Base-by-base conservation (phyloP, 2,888 invertebrate genomes). In the Troides helena region DNA sequence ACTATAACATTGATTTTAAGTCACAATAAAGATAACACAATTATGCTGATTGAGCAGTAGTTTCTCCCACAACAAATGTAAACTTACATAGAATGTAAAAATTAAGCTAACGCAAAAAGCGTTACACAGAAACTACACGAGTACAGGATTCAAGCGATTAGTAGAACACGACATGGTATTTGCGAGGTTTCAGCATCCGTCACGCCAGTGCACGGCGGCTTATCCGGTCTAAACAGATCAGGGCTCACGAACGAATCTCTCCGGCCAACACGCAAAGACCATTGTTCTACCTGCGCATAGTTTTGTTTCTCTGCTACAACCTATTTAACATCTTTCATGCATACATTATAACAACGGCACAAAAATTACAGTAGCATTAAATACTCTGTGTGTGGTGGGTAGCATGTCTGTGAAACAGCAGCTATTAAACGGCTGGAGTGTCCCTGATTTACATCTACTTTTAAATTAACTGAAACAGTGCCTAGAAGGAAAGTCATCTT, bases 161-260 rank as follows among this genome's bases (percentile, higher is more conserved):
- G 68, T 68, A 66, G 70, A 72, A 72, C 73, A 64, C 71, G 73
- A 72, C 73, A 72, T 70, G 72, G 90, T 88, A 89, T 86, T 90
- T 92, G 87, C 85, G 80, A 85, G 91, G 91, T 88, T 92, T 92
- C 91, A 88, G 89, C 89, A 88, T 90, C 90, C 86, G 88, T 82
- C 89, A 90, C 90, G 90, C 85, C 77, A 71, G 36, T 30, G 65
- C 36, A 85, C 79, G 83, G 81, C 83, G 83, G 81, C 83, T 87
- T 86, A 88, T 82, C 88, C 87, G 80, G 87, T 85, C 86, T 88
- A 91, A 91, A 84, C 75, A 88, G 91, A 91, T 92, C 89, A 90
- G 86, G 86, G 83, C 87, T 86, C 90, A 91, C 90, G 91, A 89
- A 89, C 82, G 73, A 30, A 30, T 77, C 73, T 73, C 76, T 70